These are phyloP conservation scores for Lagothrix lagotricha DNA, from an alignment of 2,797 vertebrate species.

Conservation along the genomic window DNA sequence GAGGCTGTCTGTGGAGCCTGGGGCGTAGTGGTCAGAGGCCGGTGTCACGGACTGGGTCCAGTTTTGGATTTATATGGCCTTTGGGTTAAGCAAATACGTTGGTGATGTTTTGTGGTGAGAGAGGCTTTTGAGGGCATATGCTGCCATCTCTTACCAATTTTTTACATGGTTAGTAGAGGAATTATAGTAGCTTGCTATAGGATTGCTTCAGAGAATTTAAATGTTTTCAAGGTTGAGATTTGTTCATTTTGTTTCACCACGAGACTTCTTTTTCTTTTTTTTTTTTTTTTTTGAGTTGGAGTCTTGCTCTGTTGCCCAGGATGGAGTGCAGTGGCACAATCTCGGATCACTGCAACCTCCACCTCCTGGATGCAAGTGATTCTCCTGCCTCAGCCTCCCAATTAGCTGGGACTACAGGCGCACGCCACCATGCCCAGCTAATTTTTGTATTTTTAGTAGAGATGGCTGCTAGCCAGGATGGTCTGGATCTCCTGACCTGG, in stretches of 20 bases:
- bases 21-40: background rate
- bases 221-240: slow-evolving; percentile 45
- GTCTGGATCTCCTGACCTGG: too few species aligned
- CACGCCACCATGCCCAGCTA: too few species aligned
- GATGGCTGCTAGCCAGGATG: too few species aligned
- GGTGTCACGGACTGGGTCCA: background rate
- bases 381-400: too few species aligned
- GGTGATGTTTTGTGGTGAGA: background rate
- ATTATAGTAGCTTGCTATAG: slow-evolving; percentile 46
- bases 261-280: background rate
- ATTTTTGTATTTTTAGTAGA: too few species aligned
- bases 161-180: slow-evolving; percentile 54
- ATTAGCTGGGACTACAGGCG: too few species aligned
- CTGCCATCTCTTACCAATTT: slow-evolving; percentile 16
- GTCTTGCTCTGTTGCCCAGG: too few species aligned
- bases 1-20: background rate
- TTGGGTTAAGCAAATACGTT: background rate
- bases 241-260: background rate
- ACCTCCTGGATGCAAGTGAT: too few species aligned
- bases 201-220: slow-evolving; percentile 64
- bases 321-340: too few species aligned
- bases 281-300: too few species aligned
- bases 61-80: background rate
- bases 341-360: too few species aligned
- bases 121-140: slow-evolving; percentile 42